Base-by-base conservation (phyloP, 2,888 invertebrate genomes). In the Nomada flava region DNA sequence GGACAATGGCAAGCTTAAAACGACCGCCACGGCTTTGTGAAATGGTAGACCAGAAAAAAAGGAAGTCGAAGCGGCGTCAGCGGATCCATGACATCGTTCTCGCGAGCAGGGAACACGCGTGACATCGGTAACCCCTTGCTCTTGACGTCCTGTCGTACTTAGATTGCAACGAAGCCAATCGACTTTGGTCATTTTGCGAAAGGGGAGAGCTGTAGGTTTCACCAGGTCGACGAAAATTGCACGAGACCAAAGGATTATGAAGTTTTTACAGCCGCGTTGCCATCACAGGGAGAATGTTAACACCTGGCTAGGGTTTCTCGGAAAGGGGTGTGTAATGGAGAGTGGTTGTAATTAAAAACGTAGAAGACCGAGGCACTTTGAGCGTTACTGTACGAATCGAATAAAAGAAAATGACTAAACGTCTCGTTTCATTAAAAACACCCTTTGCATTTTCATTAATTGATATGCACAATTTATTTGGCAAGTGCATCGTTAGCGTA, bases 271-370 rank as follows among this genome's bases (percentile, higher is more conserved):
- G 15, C 18, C 15, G 9, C 36, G 42, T 55, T 42, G 2, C 18
- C n/a, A 13, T 59, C n/a, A 13, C 11, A 23, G 13, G 11, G 13
- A 1, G n/a, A 59, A n/a, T 44, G 20, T 59, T 29, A 59, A 59
- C 59, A 29, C 59, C n/a, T 68, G 15, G 26, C 20, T 69, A 55
- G 18, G 18, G 26, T 69, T 55, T 57, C 15, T 0, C 3, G 29
- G 52, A 60, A 62, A 42, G 13, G 42, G 26, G 1, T 5, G 20
- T 7, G 62, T 62, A 62, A 71, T n/a, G 18, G 23, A 71, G 42
- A 62, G 36, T 53, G 55, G 55, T 15, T 20, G 52, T 65, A 73
- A 73, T 73, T 73, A 73, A 50, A 70, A 70, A 29, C 18, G 60
- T 47, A 7, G 44, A 18, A n/a, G 11, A 10, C 15, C 23, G 36